Percentiles rank a stretch among this genome's conserved stretches.
phyloP scores from a whole-genome alignment of 2,888 invertebrate genomes.

The Charanyca ferruginea region DNA sequence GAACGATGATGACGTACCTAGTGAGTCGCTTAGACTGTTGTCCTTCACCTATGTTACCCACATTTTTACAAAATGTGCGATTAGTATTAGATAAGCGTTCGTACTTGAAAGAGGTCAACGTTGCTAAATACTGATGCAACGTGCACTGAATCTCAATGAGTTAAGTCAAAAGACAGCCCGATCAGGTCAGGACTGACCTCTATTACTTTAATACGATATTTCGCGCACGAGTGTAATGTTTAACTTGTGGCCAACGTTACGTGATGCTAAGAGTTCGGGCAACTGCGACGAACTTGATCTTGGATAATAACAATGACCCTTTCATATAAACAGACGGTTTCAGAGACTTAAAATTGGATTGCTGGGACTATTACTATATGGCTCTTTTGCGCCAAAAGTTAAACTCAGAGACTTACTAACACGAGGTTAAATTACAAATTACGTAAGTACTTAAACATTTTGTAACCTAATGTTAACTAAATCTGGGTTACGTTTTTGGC shows the following conservation, averaged over 20 bases:
- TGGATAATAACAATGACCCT: not conserved
- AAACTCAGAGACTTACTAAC: no score
- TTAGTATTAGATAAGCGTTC: not conserved
- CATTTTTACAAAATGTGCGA: not conserved
- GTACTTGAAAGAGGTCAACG: slow-evolving; percentile 5
- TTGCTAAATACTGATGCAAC: not conserved
- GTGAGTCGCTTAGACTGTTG: no score
- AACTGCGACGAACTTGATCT: not conserved
- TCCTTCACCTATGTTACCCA: not conserved
- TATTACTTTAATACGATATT: no score
- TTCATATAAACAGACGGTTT: not conserved
- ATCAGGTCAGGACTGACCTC: no score
- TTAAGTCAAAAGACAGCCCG: not conserved
- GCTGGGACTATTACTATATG: no score
- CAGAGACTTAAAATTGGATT: not conserved
- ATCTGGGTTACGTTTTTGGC: no score
- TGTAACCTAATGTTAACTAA: no score
- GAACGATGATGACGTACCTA: not conserved
- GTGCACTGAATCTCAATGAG: slow-evolving; percentile 6
- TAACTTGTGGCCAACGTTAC: slow-evolving; percentile 2
- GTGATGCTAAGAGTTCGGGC: slow-evolving; percentile 1
- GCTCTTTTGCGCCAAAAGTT: no score
- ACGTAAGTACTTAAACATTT: no score
- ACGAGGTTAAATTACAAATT: no score
- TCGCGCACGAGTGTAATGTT: slow-evolving; percentile 5